A percentile compares a stretch with the other conserved stretches of the same genome.
Evolutionary conservation across 2,113 vertebrate genomes (phyloP).

Genomic region (Protobothrops mucrosquamatus): DNA sequence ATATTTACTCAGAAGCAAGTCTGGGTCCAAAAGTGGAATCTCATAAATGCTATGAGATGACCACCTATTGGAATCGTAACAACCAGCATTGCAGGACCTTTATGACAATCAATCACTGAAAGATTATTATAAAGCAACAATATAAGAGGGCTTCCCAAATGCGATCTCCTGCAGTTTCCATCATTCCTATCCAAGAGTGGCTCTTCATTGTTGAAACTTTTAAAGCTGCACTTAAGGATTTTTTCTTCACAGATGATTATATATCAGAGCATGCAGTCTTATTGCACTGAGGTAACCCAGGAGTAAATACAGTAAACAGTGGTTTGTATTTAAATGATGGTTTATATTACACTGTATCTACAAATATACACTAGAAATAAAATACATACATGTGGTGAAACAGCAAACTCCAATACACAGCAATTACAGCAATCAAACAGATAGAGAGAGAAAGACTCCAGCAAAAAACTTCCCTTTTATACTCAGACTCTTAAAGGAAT

Average conservation of each 20-base stretch:
- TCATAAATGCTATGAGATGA: neutral
- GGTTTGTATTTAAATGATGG: no score
- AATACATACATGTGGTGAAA: no score
- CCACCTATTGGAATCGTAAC: neutral
- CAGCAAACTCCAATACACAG: no score
- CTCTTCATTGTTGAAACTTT: neutral
- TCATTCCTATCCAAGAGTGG: neutral
- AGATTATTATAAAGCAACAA: neutral
- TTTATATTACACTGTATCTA: no score
- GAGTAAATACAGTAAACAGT: no score
- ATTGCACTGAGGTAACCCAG: no score
- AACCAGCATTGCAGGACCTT: neutral
- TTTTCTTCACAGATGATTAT: slow-evolving; percentile 1
- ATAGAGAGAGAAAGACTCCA: no score
- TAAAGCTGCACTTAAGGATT: neutral
- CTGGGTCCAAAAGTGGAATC: neutral
- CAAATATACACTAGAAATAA: no score
- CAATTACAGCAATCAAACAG: no score
- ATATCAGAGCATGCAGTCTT: no score
- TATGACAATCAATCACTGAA: neutral
- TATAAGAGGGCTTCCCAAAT: neutral
- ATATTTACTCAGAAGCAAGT: neutral
- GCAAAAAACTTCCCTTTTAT: no score
- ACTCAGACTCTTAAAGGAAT: no score
- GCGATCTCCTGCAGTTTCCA: neutral